Conservation (phyloP, 2,888 invertebrate species). For the Spicauda simplicius region DNA sequence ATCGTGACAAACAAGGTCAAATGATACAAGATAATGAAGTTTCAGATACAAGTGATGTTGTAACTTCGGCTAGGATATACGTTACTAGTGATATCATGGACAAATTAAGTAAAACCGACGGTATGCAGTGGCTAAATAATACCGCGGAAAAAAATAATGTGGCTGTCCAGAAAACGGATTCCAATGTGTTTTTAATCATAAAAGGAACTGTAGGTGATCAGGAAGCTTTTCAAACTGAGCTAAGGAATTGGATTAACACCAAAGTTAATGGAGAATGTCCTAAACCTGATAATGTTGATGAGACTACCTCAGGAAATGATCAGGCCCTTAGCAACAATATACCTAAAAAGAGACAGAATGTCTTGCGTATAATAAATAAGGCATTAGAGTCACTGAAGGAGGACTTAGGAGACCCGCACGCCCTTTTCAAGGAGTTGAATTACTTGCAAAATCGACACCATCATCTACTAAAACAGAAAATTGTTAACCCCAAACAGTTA, state of each 20-base stretch:
- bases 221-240: conserved; percentile 77
- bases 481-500: conserved; percentile 61
- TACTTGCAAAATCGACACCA: conserved; percentile 72
- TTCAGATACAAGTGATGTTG: conserved; percentile 71
- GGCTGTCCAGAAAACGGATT: conserved; percentile 65
- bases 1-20: conserved; percentile 69
- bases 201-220: conserved; percentile 79
- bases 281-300: conserved; percentile 36
- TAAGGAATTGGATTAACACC: conserved; percentile 67
- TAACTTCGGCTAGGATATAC: conserved; percentile 78
- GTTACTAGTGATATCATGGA: conserved; percentile 76
- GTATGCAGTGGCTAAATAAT: conserved; percentile 71
- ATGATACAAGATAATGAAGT: conserved; percentile 79
- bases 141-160: conserved; percentile 62
- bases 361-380: conserved; percentile 60
- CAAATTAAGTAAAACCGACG: conserved; percentile 74
- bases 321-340: conserved; percentile 50
- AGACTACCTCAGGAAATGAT: conserved; percentile 45
- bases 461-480: conserved; percentile 65
- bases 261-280: conserved; percentile 29
- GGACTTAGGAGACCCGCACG: conserved; percentile 80
- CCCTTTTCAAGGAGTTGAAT: conserved; percentile 70
- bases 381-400: conserved; percentile 68
- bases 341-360: conserved; percentile 65
- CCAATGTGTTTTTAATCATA: conserved; percentile 70